Evolutionary conservation across 2,888 invertebrate species (phyloP).

Genomic region (Pterostichus madidus): DNA sequence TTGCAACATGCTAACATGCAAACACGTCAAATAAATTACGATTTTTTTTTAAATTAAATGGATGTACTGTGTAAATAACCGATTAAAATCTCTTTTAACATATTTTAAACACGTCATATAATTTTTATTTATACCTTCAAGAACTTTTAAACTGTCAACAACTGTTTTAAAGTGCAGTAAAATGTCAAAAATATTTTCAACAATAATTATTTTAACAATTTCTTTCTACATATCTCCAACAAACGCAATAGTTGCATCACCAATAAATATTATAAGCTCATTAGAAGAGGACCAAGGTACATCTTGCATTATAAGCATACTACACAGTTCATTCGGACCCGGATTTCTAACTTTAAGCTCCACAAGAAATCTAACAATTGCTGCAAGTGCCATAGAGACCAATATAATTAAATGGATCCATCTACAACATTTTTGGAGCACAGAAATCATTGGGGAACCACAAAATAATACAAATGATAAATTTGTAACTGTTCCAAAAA

Average conservation of each 20-base stretch:
- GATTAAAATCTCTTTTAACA: neutral
- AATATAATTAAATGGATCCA: conserved; percentile 52
- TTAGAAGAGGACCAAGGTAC: conserved; percentile 3
- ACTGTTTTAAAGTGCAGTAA: neutral
- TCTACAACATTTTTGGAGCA: conserved; percentile 42
- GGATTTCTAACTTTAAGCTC: conserved; percentile 51
- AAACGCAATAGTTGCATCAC: conserved; percentile 33
- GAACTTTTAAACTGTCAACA: neutral
- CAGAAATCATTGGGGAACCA: conserved; percentile 47
- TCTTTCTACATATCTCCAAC: neutral
- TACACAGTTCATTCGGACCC: neutral
- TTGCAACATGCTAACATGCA: conserved; percentile 8
- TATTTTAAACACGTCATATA: conserved; percentile 20
- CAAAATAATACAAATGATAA: conserved; percentile 15
- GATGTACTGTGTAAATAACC: conserved; percentile 39
- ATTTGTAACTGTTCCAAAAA: conserved; percentile 45
- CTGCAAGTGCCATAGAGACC: conserved; percentile 16
- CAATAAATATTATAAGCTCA: conserved; percentile 29
- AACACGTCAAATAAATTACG: neutral
- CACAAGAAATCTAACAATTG: conserved; percentile 40
- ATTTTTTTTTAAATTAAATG: conserved; percentile 50
- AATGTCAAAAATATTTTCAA: neutral
- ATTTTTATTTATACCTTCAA: neutral
- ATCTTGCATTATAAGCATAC: conserved; percentile 36
- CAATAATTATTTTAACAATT: neutral